Evolutionary conservation across 2,888 invertebrate species (phyloP).

Genomic region (Clusia tigrina): DNA sequence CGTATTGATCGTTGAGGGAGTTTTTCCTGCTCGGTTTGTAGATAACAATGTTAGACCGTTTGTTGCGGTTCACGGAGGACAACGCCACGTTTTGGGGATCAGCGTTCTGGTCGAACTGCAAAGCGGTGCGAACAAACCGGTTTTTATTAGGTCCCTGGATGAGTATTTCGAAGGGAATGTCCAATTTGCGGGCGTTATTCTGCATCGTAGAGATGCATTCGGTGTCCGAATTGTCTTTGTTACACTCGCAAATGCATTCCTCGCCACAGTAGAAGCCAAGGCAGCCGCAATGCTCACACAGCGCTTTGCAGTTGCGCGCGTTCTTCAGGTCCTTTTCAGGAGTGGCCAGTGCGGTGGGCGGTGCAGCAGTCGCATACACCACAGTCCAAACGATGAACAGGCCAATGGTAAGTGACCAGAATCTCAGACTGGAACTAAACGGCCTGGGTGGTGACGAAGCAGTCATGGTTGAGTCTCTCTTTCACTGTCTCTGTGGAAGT

Average conservation of each 20-base stretch:
- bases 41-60: conserved; percentile 57
- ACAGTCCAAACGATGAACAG: conserved; percentile 36
- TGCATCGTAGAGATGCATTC: conserved; percentile 60
- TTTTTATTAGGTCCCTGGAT: conserved; percentile 61
- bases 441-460: not conserved
- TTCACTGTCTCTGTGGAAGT: no score
- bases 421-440: not conserved
- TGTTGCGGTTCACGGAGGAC: conserved; percentile 40
- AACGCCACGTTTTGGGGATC: conserved; percentile 12
- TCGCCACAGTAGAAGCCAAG: conserved; percentile 64
- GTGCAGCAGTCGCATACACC: conserved; percentile 17
- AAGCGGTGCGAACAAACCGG: conserved; percentile 58
- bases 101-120: conserved; percentile 54
- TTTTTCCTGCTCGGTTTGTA: conserved; percentile 49
- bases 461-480: not conserved
- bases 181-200: conserved; percentile 48
- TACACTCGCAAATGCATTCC: conserved; percentile 64
- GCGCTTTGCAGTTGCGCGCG: conserved; percentile 54
- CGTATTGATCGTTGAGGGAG: conserved; percentile 35
- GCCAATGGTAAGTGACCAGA: conserved; percentile 31
- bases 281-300: conserved; percentile 61
- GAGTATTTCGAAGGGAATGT: conserved; percentile 58
- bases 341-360: conserved; percentile 6
- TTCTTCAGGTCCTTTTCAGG: conserved; percentile 47
- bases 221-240: conserved; percentile 55